These are phyloP conservation scores for Chascanopsetta lugubris DNA, from an alignment of 2,113 vertebrate species.

Conservation along the genomic window DNA sequence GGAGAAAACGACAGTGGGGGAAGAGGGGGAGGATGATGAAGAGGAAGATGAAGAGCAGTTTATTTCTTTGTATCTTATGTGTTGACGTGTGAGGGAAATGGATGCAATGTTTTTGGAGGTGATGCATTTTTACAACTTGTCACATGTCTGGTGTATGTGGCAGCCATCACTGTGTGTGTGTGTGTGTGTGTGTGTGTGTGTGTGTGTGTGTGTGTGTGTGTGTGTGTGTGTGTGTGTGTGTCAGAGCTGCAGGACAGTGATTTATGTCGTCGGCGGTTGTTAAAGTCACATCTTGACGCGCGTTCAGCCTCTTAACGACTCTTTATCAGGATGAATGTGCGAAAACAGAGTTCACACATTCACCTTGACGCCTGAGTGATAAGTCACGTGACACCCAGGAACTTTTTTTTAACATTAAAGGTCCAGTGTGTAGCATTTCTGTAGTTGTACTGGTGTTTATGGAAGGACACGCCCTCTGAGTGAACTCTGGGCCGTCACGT, in stretches of 20 bases:
- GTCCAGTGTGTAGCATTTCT: too few species aligned
- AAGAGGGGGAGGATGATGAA: neutral
- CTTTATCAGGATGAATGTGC: neutral
- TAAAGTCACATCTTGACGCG: neutral
- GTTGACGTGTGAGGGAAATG: neutral
- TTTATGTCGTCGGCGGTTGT: neutral
- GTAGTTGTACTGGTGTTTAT: too few species aligned
- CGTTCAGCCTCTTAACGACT: neutral
- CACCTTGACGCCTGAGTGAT: too few species aligned
- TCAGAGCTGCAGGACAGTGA: neutral
- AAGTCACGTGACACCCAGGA: too few species aligned
- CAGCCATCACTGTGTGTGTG: constrained; percentile 13
- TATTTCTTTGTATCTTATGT: neutral
- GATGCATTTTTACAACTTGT: constrained; percentile 16
- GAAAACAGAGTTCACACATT: too few species aligned
- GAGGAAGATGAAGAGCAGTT: constrained; percentile 42
- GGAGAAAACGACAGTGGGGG: constrained; percentile 44
- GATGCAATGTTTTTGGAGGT: neutral
- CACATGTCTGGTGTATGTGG: constrained; percentile 26
- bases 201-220: neutral
- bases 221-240: neutral
- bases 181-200: neutral
- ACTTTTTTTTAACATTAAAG: too few species aligned
- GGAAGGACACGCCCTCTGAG: too few species aligned
- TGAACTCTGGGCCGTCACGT: too few species aligned